phyloP scores from a whole-genome alignment of 2,888 invertebrate species.

The Tipula confusa region DNA sequence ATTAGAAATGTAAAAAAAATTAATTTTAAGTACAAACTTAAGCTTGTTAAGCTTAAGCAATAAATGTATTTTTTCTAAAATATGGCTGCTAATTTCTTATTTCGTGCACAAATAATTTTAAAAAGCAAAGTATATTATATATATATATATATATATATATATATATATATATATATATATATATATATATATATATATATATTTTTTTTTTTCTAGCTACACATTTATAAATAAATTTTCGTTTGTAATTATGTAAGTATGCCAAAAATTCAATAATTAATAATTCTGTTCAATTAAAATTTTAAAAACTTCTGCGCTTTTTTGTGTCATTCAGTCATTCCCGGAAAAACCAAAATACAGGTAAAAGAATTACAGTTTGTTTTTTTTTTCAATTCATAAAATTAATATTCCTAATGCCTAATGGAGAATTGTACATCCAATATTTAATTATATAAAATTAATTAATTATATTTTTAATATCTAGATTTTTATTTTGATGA shows the following conservation, averaged over 20 bases:
- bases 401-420: background rate
- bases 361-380: background rate
- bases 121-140: too few species aligned
- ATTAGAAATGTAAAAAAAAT: too few species aligned
- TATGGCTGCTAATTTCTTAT: too few species aligned
- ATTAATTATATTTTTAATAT: background rate
- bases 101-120: too few species aligned
- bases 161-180: too few species aligned
- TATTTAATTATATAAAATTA: background rate
- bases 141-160: too few species aligned
- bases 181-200: too few species aligned
- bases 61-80: too few species aligned
- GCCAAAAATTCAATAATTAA: background rate
- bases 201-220: too few species aligned
- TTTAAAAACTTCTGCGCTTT: conserved; percentile 12
- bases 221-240: background rate
- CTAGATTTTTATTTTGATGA: background rate
- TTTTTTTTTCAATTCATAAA: background rate
- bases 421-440: background rate
- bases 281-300: background rate
- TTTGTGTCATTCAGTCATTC: background rate
- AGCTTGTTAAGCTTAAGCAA: too few species aligned
- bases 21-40: too few species aligned
- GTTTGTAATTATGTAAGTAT: background rate
- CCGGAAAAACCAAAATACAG: background rate